phyloP scores from a whole-genome alignment of 1,140 invertebrate genomes.

The Melipona quadrifasciata region DNA sequence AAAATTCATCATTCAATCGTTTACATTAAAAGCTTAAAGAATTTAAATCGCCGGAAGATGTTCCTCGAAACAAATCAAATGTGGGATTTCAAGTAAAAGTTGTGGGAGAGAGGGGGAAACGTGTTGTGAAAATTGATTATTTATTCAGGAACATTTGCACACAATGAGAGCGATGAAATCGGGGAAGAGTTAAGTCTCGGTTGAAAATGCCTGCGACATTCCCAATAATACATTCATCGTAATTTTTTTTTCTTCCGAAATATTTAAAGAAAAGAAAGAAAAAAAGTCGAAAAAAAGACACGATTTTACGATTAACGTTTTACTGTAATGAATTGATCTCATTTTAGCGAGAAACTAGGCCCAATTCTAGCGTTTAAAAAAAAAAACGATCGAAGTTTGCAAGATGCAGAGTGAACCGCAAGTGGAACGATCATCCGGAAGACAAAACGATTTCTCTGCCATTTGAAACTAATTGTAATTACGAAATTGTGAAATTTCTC shows the following conservation, averaged over 20 bases:
- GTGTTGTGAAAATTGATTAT: background rate
- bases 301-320: slow-evolving; percentile 20
- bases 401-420: slow-evolving; percentile 11
- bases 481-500: background rate
- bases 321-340: slow-evolving; percentile 40
- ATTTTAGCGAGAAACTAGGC: slow-evolving; percentile 35
- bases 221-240: slow-evolving; percentile 63
- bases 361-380: slow-evolving; percentile 26
- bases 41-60: background rate
- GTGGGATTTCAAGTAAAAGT: background rate
- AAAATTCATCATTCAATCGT: background rate
- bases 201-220: slow-evolving; percentile 65
- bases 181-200: slow-evolving; percentile 21
- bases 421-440: background rate
- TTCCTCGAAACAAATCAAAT: background rate
- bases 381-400: slow-evolving; percentile 3
- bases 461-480: background rate
- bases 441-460: too few relatives aligned
- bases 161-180: slow-evolving; percentile 32
- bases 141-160: background rate
- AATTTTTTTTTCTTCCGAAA: slow-evolving; percentile 53
- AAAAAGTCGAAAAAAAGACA: background rate
- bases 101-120: background rate
- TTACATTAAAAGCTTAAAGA: background rate
- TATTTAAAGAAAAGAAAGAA: background rate